Base-by-base conservation (phyloP, 64 coral and sea anemone genomes). In the Pocillopora damicornis region DNA sequence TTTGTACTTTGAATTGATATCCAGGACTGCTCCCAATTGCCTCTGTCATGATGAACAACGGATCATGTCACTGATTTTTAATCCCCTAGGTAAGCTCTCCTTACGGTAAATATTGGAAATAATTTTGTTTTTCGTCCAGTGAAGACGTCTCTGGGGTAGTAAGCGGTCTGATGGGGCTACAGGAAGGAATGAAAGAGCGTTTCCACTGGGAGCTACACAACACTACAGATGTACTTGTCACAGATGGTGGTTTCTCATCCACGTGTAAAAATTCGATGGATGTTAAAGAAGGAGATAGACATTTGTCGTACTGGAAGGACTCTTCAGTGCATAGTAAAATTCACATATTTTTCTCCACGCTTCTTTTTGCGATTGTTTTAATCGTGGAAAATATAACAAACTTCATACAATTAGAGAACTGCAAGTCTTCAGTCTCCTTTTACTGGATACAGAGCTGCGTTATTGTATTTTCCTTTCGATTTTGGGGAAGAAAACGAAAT, bases 401-500 rank as follows among this genome's bases (percentile, higher is more conserved):
- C 15, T 85, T 85, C 42, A 71, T 16, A 85, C 18, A 56, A 11
- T 73, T 72, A 15, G 26, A 51, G 0, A 18, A 26, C 68, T 73
- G 63, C 20, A 36, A 85, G 11, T 18, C 81, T 2, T 71, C 37
- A 1, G 56, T 85, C 9, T 67, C 62, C 12, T 85, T 85, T 38
- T 58, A 72, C 65, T 85, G 81, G 81, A 57, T 85, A 20, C 63
- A 85, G 38, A 85, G 81, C 51, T 85, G 81, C 72, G 65, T 85
- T 16, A 85, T 58, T 30, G 81, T 38, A 26, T 14, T 85, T 14
- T 58, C 72, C 37, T 85, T 85, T 65, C 51, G 35, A 56, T 68
- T 71, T 72, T 85, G 64, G 64, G 64, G 81, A 85, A 71, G 81
- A 73, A 85, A 58, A 20, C 37, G 65, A 71, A 51, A 25, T 25